Conservation (phyloP, 2,888 invertebrate genomes). For the Andricus curvator region DNA sequence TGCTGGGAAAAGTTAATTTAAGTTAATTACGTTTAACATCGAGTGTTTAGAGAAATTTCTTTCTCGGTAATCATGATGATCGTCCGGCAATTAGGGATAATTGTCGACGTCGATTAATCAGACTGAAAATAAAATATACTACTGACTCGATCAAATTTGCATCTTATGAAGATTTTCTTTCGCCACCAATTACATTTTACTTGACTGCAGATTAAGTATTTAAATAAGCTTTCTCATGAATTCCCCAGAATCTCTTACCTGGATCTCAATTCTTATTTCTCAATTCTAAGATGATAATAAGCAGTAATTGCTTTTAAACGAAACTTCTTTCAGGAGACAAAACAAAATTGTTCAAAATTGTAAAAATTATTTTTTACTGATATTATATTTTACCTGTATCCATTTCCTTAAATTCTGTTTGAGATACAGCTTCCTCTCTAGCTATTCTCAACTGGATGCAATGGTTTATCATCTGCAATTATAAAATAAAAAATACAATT, state of each 20-base stretch:
- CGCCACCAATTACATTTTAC: slow-evolving; percentile 1
- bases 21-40: slow-evolving; percentile 21
- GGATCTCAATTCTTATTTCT: neutral
- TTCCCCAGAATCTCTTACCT: neutral
- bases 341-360: neutral
- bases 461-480: slow-evolving; percentile 84
- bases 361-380: slow-evolving; percentile 17
- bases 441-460: slow-evolving; percentile 84
- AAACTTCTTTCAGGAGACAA: neutral
- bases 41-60: slow-evolving; percentile 28
- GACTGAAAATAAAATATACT: slow-evolving; percentile 26
- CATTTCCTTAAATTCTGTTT: slow-evolving; percentile 57
- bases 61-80: slow-evolving; percentile 20
- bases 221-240: slow-evolving; percentile 3
- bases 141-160: slow-evolving; percentile 24
- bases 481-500: slow-evolving; percentile 12
- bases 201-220: neutral
- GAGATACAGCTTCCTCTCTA: slow-evolving; percentile 76
- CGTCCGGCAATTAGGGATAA: slow-evolving; percentile 24
- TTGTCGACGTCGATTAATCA: slow-evolving; percentile 30
- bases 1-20: slow-evolving; percentile 13
- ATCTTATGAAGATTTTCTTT: slow-evolving; percentile 23
- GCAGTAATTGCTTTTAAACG: neutral
- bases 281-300: neutral
- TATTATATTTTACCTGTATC: slow-evolving; percentile 67